Conservation (phyloP, 1,140 invertebrate species). For the Wiebesia pumilae region DNA sequence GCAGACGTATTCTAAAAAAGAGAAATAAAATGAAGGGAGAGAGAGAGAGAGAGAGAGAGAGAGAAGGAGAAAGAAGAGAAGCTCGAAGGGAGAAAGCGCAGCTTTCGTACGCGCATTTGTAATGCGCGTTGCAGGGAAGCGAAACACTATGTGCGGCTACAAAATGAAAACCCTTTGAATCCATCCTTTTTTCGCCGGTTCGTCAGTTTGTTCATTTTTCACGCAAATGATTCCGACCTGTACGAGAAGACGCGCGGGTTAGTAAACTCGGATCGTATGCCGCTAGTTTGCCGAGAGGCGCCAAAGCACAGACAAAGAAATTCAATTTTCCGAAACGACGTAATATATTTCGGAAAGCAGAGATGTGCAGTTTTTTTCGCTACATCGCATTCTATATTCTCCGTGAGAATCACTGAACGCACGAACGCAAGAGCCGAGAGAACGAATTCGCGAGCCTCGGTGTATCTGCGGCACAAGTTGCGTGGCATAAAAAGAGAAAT, state of each 20-base stretch:
- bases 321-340: slow-evolving; percentile 27
- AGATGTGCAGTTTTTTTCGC: neutral
- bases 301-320: slow-evolving; percentile 41
- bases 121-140: neutral
- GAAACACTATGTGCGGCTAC: neutral
- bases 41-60: too few relatives aligned
- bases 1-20: neutral
- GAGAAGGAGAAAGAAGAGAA: too few relatives aligned
- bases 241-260: neutral
- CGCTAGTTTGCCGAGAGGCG: neutral
- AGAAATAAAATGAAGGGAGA: neutral
- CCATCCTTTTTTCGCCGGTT: slow-evolving; percentile 1
- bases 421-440: too few relatives aligned
- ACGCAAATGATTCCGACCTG: slow-evolving; percentile 33
- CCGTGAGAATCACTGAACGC: too few relatives aligned
- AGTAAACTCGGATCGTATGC: neutral
- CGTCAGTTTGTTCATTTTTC: slow-evolving; percentile 26
- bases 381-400: neutral
- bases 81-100: too few relatives aligned
- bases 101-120: too few relatives aligned
- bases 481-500: too few relatives aligned
- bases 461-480: too few relatives aligned
- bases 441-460: too few relatives aligned
- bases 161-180: slow-evolving; percentile 51
- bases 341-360: neutral